Percentiles rank a stretch among this genome's conserved stretches.
Conservation (phyloP, 2,113 vertebrate genomes). For the Ictalurus punctatus region DNA sequence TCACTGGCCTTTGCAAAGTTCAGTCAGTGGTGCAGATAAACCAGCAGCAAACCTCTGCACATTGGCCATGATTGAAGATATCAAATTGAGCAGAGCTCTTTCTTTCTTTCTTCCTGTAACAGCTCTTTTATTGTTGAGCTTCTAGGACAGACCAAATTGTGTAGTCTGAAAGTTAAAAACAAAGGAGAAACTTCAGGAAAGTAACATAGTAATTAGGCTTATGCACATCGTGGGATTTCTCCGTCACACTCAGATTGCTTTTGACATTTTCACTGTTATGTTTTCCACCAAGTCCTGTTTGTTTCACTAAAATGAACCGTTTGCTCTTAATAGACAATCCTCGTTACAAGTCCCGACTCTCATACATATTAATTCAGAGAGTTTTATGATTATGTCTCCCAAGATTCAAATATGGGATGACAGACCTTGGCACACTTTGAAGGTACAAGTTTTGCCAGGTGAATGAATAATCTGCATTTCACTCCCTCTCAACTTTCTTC, state of each 20-base stretch:
- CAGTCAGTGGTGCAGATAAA: constrained; percentile 29
- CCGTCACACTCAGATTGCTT: neutral
- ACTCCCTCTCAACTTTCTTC: neutral
- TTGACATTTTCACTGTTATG: neutral
- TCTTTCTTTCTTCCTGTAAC: constrained; percentile 27
- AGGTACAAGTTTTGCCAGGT: constrained; percentile 4
- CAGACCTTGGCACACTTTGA: constrained; percentile 1
- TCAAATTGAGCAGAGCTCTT: neutral
- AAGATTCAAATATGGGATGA: constrained; percentile 5
- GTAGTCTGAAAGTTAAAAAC: neutral
- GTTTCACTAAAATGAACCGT: neutral
- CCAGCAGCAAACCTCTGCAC: constrained; percentile 29
- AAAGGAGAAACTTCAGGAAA: neutral
- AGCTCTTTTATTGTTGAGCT: constrained; percentile 20
- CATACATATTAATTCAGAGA: constrained; percentile 4
- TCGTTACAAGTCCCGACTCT: neutral
- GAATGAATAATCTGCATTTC: constrained; percentile 28
- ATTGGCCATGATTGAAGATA: constrained; percentile 5
- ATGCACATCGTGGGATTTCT: neutral
- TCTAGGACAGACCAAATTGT: constrained; percentile 3
- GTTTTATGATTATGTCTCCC: neutral
- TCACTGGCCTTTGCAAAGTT: constrained; percentile 2
- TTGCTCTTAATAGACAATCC: neutral
- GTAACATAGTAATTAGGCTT: neutral
- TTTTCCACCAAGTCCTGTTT: neutral